A percentile compares a stretch with the other conserved stretches of the same genome.
phyloP scores from a whole-genome alignment of 2,113 vertebrate genomes.

The Silurus meridionalis region DNA sequence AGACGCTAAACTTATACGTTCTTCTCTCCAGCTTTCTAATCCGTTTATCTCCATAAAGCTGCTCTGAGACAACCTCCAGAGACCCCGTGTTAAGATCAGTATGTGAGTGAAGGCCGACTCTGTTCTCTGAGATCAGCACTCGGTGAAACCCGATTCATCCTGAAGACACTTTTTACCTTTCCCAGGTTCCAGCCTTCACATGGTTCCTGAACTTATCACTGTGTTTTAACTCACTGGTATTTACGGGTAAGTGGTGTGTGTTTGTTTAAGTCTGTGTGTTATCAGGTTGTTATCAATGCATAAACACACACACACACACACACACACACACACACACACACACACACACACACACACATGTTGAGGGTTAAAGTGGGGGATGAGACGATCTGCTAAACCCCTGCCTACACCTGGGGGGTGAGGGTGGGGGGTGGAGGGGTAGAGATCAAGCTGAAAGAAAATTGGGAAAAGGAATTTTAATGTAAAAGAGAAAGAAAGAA shows the following conservation, averaged over 20 bases:
- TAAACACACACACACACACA: neutral
- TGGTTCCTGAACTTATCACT: neutral
- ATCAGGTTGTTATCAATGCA: constrained; percentile 1
- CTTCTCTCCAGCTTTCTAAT: too few relatives aligned
- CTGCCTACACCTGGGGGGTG: neutral
- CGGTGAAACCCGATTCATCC: too few relatives aligned
- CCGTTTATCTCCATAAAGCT: too few relatives aligned
- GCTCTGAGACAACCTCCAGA: too few relatives aligned
- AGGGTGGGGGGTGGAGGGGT: too few relatives aligned
- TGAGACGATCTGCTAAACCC: neutral
- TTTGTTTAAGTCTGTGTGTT: neutral
- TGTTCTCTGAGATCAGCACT: too few relatives aligned
- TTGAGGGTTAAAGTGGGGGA: neutral
- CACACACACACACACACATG: neutral
- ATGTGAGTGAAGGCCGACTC: too few relatives aligned
- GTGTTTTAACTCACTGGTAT: neutral
- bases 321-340: neutral
- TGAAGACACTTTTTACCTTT: neutral
- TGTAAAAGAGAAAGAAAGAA: neutral
- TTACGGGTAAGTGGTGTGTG: neutral
- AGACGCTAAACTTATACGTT: too few relatives aligned
- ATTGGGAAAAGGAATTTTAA: too few relatives aligned
- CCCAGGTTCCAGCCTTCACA: neutral
- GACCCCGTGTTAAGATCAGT: too few relatives aligned
- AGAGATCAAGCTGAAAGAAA: too few relatives aligned